These are phyloP conservation scores for Psittacara wagleri DNA, from an alignment of 2,113 vertebrate genomes.

Conservation along the genomic window DNA sequence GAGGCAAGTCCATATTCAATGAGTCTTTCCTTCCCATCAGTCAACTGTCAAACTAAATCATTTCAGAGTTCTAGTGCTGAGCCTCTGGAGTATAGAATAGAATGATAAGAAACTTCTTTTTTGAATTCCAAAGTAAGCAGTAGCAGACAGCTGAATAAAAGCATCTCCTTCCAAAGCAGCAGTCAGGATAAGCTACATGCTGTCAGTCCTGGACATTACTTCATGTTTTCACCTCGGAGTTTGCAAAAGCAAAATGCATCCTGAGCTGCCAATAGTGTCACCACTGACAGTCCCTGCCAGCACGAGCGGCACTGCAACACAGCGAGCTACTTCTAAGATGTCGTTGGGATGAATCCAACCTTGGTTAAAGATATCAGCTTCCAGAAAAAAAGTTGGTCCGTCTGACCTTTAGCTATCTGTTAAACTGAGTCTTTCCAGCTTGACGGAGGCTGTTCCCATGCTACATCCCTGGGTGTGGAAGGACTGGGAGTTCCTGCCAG, in stretches of 20 bases:
- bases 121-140: neutral
- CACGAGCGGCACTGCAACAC: fast-evolving
- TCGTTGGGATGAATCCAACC: fast-evolving
- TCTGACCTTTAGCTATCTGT: neutral
- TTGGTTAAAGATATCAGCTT: fast-evolving
- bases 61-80: neutral
- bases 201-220: neutral
- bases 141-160: neutral
- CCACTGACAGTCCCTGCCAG: neutral
- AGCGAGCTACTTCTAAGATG: neutral
- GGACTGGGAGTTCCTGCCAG: fast-evolving
- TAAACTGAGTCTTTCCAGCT: neutral
- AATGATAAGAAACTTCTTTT: neutral
- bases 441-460: neutral
- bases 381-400: neutral
- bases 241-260: neutral
- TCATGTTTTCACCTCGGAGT: neutral
- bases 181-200: neutral
- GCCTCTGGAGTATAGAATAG: neutral
- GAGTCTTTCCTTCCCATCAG: neutral
- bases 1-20: neutral
- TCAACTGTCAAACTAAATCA: neutral
- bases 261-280: neutral
- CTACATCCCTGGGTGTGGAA: neutral
- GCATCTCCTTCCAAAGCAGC: neutral